Conservation (phyloP, 1,140 invertebrate genomes). For the Eupeodes corollae region DNA sequence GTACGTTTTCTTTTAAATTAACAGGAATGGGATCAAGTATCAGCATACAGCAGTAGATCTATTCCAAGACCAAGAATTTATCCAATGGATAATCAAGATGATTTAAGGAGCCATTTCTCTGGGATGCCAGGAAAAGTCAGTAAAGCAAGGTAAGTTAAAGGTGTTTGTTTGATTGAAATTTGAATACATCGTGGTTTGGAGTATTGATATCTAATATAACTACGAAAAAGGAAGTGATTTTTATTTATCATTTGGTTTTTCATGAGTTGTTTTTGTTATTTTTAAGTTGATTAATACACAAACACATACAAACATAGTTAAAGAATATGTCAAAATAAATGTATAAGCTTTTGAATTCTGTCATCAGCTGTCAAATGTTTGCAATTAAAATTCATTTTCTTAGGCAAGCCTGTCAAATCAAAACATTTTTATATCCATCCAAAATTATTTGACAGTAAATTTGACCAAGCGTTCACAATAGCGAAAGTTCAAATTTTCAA, state of each 20-base stretch:
- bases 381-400: no score
- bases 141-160: slow-evolving; percentile 39
- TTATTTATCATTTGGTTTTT: no score
- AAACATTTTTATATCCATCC: no score
- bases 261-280: slow-evolving; percentile 11
- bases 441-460: no score
- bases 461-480: no score
- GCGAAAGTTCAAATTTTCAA: no score
- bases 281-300: slow-evolving; percentile 12
- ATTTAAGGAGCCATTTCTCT: slow-evolving; percentile 53
- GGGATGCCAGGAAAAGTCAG: slow-evolving; percentile 39
- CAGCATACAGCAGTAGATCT: slow-evolving; percentile 78
- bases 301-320: neutral
- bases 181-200: slow-evolving; percentile 19
- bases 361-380: no score
- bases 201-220: no score
- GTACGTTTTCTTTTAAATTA: slow-evolving; percentile 33
- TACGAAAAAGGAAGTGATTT: no score
- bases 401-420: no score
- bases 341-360: no score
- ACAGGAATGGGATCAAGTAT: slow-evolving; percentile 86
- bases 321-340: no score
- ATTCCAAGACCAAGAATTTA: slow-evolving; percentile 77
- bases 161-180: neutral
- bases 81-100: slow-evolving; percentile 56